These are phyloP conservation scores for Teleiodes luculella DNA, from an alignment of 2,888 invertebrate genomes.

Conservation along the genomic window DNA sequence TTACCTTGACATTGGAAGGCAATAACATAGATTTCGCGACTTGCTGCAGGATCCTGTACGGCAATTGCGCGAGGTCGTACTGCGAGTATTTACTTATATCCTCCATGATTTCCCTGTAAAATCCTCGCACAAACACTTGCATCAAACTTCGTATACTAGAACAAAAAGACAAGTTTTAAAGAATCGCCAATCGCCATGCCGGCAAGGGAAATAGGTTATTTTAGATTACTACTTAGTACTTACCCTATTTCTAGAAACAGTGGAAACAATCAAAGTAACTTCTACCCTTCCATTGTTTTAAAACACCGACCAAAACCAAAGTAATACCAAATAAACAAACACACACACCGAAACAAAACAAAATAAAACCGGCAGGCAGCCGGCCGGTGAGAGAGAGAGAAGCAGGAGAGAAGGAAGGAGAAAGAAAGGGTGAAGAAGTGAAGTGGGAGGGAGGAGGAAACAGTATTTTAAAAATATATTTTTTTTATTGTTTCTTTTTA, in stretches of 20 bases:
- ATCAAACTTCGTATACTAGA: not conserved
- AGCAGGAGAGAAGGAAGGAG: too few species aligned
- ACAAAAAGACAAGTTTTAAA: too few species aligned
- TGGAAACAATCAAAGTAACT: not conserved
- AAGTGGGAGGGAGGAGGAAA: too few species aligned
- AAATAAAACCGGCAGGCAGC: too few species aligned
- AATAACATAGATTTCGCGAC: slow-evolving; percentile 51
- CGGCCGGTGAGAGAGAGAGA: too few species aligned
- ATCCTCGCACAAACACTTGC: not conserved
- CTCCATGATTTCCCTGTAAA: slow-evolving; percentile 15
- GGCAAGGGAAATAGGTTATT: not conserved
- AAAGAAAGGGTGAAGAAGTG: too few species aligned
- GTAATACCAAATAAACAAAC: not conserved
- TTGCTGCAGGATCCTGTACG: slow-evolving; percentile 56
- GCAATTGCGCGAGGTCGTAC: slow-evolving; percentile 35
- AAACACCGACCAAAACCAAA: not conserved
- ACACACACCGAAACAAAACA: too few species aligned
- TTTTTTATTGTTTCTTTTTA: too few species aligned
- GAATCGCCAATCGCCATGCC: too few species aligned
- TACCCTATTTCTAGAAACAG: not conserved
- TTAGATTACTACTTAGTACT: not conserved
- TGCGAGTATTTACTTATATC: slow-evolving; percentile 29
- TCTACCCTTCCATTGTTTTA: slow-evolving; percentile 1
- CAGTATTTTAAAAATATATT: too few species aligned
- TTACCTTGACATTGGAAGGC: slow-evolving; percentile 65